Percentiles rank a stretch among this genome's conserved stretches.
phyloP scores from a whole-genome alignment of 1,140 invertebrate genomes.

The Holotrichia oblita region DNA sequence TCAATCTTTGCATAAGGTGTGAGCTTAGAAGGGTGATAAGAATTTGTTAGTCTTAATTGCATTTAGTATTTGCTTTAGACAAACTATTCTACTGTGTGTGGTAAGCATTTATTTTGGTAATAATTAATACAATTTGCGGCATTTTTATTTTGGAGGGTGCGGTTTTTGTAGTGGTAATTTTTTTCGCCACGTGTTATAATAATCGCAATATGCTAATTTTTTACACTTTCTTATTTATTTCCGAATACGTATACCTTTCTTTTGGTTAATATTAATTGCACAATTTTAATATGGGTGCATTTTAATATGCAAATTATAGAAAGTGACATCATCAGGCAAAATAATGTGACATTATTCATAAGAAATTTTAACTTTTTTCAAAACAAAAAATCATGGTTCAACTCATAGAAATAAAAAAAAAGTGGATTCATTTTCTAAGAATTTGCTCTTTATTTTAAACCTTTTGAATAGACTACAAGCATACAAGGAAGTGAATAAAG shows the following conservation, averaged over 20 bases:
- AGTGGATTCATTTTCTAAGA: too few relatives aligned
- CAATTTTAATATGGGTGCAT: not conserved
- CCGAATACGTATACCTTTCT: not conserved
- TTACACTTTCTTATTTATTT: not conserved
- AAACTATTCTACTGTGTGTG: constrained; percentile 28
- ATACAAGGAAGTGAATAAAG: too few relatives aligned
- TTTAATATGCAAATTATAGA: constrained; percentile 24
- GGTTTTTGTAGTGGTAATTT: constrained; percentile 26
- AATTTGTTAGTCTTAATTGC: constrained; percentile 11
- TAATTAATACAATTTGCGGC: not conserved
- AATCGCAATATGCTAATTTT: constrained; percentile 24
- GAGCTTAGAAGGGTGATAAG: constrained; percentile 28
- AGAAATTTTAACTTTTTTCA: not conserved
- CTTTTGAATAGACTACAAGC: too few relatives aligned
- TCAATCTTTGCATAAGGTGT: constrained; percentile 36
- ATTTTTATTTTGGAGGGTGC: constrained; percentile 26
- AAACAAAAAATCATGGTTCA: constrained; percentile 14
- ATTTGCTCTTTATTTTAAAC: too few relatives aligned
- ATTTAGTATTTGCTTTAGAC: not conserved
- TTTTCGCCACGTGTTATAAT: constrained; percentile 38
- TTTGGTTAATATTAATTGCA: not conserved
- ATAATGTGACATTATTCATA: constrained; percentile 24
- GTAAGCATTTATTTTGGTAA: constrained; percentile 1
- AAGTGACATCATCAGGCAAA: constrained; percentile 18
- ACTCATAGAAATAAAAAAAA: not conserved